These are phyloP conservation scores for Aspiorhynchus laticeps DNA, from an alignment of 2,113 vertebrate genomes.

Conservation along the genomic window DNA sequence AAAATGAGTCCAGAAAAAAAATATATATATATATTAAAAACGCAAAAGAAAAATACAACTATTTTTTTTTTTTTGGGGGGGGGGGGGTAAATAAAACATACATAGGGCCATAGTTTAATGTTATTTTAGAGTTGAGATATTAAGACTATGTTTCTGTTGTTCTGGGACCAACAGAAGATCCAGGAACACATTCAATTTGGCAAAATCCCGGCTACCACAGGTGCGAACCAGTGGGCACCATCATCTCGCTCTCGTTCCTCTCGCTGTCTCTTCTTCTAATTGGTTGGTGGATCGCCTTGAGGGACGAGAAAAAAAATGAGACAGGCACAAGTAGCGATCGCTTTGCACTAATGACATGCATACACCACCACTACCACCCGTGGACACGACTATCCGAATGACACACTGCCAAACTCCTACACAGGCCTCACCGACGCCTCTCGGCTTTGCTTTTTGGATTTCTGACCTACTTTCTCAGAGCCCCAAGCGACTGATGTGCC, in stretches of 20 bases:
- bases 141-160: not conserved
- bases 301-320: constrained; percentile 5
- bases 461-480: constrained; percentile 31
- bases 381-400: constrained; percentile 15
- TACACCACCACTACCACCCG: constrained; percentile 7
- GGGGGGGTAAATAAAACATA: too few species aligned
- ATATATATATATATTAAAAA: not conserved
- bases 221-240: not conserved
- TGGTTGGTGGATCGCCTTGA: constrained; percentile 17
- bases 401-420: constrained; percentile 36
- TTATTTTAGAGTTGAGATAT: not conserved
- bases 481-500: not conserved
- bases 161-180: not conserved
- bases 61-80: too few species aligned
- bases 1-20: not conserved
- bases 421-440: not conserved
- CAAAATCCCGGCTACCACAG: constrained; percentile 14
- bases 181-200: not conserved
- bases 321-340: constrained; percentile 25
- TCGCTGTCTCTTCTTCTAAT: constrained; percentile 29
- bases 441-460: constrained; percentile 8
- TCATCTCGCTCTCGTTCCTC: not conserved
- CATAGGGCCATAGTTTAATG: not conserved
- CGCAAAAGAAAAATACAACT: not conserved
- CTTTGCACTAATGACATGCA: constrained; percentile 38